phyloP scores from a whole-genome alignment of 2,113 vertebrate species.

The Acrocephalus arundinaceus region DNA sequence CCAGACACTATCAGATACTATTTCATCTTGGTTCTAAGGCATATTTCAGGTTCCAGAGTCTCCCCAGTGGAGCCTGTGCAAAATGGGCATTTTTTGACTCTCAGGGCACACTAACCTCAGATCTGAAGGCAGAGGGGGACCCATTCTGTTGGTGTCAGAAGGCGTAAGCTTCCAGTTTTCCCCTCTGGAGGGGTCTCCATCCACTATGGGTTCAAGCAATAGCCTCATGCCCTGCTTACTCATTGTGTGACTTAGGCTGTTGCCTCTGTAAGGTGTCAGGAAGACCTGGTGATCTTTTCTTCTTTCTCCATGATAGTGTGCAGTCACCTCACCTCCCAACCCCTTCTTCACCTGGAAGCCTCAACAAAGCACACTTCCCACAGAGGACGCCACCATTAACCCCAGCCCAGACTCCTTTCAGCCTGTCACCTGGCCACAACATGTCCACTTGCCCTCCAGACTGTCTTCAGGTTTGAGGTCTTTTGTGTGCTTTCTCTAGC shows the following conservation, averaged over 20 bases:
- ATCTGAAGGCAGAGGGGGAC: not conserved
- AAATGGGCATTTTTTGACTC: not conserved
- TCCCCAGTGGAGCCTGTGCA: not conserved
- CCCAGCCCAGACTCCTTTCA: not conserved
- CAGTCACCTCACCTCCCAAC: not conserved
- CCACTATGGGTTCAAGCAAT: not conserved
- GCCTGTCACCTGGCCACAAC: not conserved
- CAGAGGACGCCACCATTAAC: not conserved
- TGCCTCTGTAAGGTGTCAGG: not conserved
- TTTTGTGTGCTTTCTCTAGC: not conserved
- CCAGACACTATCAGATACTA: not conserved
- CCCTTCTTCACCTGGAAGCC: not conserved
- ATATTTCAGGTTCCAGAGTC: not conserved
- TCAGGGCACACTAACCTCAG: not conserved
- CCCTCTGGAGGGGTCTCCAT: not conserved
- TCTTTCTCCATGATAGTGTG: not conserved
- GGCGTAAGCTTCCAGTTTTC: not conserved
- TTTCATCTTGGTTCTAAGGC: not conserved
- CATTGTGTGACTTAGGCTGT: not conserved
- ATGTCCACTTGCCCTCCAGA: not conserved
- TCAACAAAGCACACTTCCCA: not conserved
- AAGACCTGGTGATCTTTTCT: not conserved
- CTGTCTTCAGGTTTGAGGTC: not conserved
- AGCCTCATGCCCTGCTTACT: not conserved
- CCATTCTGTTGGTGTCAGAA: not conserved